These are phyloP conservation scores for Mycalesis mineus DNA, from an alignment of 2,888 invertebrate genomes.

Conservation along the genomic window DNA sequence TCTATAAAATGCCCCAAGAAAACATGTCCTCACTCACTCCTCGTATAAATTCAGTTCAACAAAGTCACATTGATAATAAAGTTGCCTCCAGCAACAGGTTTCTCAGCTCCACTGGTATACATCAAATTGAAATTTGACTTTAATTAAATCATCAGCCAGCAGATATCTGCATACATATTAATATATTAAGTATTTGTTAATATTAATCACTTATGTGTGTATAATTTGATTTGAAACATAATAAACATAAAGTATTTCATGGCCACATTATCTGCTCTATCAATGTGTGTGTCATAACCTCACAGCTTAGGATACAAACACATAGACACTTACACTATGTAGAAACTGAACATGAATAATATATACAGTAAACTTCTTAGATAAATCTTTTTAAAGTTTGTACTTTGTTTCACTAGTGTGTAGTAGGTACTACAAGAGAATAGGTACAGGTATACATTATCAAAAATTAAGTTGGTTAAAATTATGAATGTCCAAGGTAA, in stretches of 20 bases:
- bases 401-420: too few relatives aligned
- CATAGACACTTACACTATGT: constrained; percentile 9
- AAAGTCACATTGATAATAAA: background rate
- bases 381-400: too few relatives aligned
- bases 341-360: too few relatives aligned
- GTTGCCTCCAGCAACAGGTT: constrained; percentile 2
- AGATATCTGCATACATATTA: constrained; percentile 1
- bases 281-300: constrained; percentile 19
- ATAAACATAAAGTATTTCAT: constrained; percentile 28
- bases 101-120: background rate
- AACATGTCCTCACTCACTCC: background rate
- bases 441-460: too few relatives aligned
- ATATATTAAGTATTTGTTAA: constrained; percentile 4
- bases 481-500: too few relatives aligned
- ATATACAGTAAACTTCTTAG: too few relatives aligned
- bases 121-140: constrained; percentile 1
- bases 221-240: background rate
- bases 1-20: background rate
- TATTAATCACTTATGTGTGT: background rate
- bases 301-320: constrained; percentile 15
- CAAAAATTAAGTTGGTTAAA: too few relatives aligned
- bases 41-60: background rate
- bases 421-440: too few relatives aligned
- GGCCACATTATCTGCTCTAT: constrained; percentile 27
- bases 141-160: constrained; percentile 1